Percentiles rank a stretch among this genome's conserved stretches.
Conservation (phyloP, 2,797 vertebrate genomes). For the Amniataba percoides region DNA sequence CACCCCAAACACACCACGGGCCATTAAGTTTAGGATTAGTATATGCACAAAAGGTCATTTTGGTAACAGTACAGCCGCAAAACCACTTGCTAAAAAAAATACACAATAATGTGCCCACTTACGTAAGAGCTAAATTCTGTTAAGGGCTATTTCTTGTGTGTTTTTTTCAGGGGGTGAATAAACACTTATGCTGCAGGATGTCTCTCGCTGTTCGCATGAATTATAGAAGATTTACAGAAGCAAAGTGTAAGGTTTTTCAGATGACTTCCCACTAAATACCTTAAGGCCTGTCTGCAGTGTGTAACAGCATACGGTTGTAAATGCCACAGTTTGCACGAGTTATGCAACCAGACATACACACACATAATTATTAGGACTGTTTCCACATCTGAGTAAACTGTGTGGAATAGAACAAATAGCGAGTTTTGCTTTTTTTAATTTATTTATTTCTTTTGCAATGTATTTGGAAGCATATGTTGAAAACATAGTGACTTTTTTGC, state of each 20-base stretch:
- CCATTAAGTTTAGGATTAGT: constrained; percentile 19
- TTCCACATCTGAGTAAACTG: not conserved
- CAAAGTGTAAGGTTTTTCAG: constrained; percentile 4
- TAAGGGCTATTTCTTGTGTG: not conserved
- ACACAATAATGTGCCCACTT: not conserved
- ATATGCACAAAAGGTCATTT: constrained; percentile 21
- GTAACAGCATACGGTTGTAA: constrained; percentile 11
- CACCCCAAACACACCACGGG: constrained; percentile 2
- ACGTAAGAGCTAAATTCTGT: not conserved
- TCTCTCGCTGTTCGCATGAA: constrained; percentile 8
- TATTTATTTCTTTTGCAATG: not conserved
- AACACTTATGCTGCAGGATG: not conserved
- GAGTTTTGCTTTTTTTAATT: not conserved
- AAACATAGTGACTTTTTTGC: not conserved
- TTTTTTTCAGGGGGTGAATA: not conserved
- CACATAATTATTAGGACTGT: not conserved
- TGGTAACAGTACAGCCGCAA: not conserved
- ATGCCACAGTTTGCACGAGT: not conserved
- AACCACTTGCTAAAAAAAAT: constrained; percentile 8
- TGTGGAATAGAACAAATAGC: not conserved
- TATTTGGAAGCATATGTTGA: not conserved
- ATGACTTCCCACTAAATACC: constrained; percentile 9
- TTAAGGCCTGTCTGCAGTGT: not conserved
- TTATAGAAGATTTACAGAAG: not conserved
- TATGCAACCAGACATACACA: not conserved